Evolutionary conservation across 2,113 vertebrate genomes (phyloP).

Genomic region (Oryzias woworae): DNA sequence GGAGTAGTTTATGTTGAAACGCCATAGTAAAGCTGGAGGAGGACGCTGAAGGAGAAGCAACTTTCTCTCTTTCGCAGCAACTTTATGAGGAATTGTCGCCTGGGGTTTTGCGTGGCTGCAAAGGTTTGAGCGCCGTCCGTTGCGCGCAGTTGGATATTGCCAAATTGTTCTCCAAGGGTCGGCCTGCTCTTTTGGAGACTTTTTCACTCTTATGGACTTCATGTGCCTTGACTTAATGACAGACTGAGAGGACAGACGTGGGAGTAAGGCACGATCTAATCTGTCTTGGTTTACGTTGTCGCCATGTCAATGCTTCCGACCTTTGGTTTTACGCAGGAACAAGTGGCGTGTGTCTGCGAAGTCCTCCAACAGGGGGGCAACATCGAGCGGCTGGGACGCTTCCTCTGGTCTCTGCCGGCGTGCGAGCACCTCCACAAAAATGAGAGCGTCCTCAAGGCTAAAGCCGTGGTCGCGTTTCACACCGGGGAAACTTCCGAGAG

Average conservation of each 20-base stretch:
- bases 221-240: conserved; percentile 62
- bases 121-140: conserved; percentile 62
- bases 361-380: conserved; percentile 92
- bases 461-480: conserved; percentile 90
- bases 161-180: conserved; percentile 30
- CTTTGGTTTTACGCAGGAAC: conserved; percentile 93
- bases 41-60: conserved; percentile 70
- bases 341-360: conserved; percentile 92
- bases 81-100: conserved; percentile 69
- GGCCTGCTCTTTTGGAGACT: conserved; percentile 25
- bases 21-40: conserved; percentile 73
- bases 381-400: conserved; percentile 90
- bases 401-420: conserved; percentile 90
- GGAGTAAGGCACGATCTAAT: conserved; percentile 58
- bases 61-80: conserved; percentile 62
- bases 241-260: conserved; percentile 57
- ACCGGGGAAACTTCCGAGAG: conserved; percentile 89
- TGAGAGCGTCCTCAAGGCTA: conserved; percentile 90
- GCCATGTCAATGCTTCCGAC: conserved; percentile 94
- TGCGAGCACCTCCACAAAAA: conserved; percentile 94
- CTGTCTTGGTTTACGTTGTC: conserved; percentile 50
- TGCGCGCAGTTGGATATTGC: conserved; percentile 59
- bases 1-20: conserved; percentile 81
- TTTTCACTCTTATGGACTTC: conserved; percentile 62
- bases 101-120: conserved; percentile 63